A percentile compares a stretch with the other conserved stretches of the same genome.
phyloP scores from a whole-genome alignment of 1,140 invertebrate genomes.

The Leptinotarsa texana region DNA sequence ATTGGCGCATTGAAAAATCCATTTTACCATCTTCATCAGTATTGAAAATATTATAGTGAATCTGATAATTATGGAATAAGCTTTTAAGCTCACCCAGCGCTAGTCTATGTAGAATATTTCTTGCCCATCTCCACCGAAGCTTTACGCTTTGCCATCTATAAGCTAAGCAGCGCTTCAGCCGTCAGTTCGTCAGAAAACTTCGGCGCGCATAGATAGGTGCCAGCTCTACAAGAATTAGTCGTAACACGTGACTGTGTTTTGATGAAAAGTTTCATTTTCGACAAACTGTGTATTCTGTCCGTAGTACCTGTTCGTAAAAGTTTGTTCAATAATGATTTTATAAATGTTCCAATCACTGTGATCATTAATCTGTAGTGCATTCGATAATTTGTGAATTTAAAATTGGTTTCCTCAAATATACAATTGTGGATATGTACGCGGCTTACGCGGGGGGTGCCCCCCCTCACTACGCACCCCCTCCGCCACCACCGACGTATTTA shows the following conservation, averaged over 20 bases:
- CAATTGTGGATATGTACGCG: slow-evolving; percentile 53
- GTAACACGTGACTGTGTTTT: slow-evolving; percentile 13
- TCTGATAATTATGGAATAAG: background rate
- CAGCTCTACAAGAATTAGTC: background rate
- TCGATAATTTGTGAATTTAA: background rate
- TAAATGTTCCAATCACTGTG: background rate
- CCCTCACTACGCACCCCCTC: slow-evolving; percentile 60
- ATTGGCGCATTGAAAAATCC: too few species aligned
- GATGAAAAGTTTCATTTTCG: background rate
- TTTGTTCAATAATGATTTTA: too few species aligned
- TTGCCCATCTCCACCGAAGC: slow-evolving; percentile 12
- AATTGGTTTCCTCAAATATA: slow-evolving; percentile 16
- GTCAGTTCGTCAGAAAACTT: slow-evolving; percentile 17
- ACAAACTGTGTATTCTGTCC: background rate
- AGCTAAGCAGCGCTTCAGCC: slow-evolving; percentile 11
- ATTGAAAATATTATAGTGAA: background rate
- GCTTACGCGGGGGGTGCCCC: slow-evolving; percentile 61
- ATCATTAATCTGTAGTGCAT: slow-evolving; percentile 13
- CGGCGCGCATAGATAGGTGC: background rate
- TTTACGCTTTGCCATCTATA: slow-evolving; percentile 14
- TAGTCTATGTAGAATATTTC: background rate
- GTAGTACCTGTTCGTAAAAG: too few species aligned
- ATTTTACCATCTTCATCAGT: background rate
- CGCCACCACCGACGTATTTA: slow-evolving; percentile 56
- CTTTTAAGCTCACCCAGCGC: background rate